Conservation (phyloP, 1,140 invertebrate genomes). For the Idris sp. region DNA sequence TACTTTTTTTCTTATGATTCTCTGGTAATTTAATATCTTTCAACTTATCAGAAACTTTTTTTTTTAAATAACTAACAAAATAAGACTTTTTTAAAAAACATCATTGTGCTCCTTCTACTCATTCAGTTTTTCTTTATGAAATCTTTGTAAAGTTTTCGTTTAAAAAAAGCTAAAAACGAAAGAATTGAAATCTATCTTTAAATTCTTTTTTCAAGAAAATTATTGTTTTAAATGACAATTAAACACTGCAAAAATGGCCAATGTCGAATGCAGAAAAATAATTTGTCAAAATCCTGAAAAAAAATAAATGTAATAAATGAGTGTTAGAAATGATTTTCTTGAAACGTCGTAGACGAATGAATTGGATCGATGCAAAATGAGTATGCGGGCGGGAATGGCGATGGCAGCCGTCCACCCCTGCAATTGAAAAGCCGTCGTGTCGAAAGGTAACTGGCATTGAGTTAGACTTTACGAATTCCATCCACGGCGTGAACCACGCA, state of each 20-base stretch:
- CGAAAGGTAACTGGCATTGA: slow-evolving; percentile 63
- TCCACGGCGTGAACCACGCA: slow-evolving; percentile 65
- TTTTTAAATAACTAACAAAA: too few relatives aligned
- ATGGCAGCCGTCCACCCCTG: slow-evolving; percentile 43
- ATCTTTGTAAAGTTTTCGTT: too few relatives aligned
- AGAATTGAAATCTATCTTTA: too few relatives aligned
- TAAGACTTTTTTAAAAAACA: too few relatives aligned
- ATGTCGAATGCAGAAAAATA: slow-evolving; percentile 31
- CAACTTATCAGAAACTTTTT: too few relatives aligned
- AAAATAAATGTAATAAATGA: slow-evolving; percentile 53
- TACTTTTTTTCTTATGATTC: too few relatives aligned
- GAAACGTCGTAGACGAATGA: slow-evolving; percentile 44
- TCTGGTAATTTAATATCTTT: too few relatives aligned
- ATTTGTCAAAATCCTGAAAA: slow-evolving; percentile 30
- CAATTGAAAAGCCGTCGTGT: slow-evolving; percentile 62
- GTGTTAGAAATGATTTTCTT: slow-evolving; percentile 45
- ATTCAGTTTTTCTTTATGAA: too few relatives aligned
- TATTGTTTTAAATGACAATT: slow-evolving; percentile 29
- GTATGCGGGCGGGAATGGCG: slow-evolving; percentile 54
- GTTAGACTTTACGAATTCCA: slow-evolving; percentile 74
- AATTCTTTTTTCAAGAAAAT: too few relatives aligned
- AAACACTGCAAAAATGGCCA: slow-evolving; percentile 26
- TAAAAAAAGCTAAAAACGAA: too few relatives aligned
- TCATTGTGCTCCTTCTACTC: too few relatives aligned
- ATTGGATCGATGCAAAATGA: slow-evolving; percentile 60